Evolutionary conservation across 1,140 invertebrate species (phyloP), one percentile per base, ranked within the genome.

Genomic region (Papilio polytes): DNA sequence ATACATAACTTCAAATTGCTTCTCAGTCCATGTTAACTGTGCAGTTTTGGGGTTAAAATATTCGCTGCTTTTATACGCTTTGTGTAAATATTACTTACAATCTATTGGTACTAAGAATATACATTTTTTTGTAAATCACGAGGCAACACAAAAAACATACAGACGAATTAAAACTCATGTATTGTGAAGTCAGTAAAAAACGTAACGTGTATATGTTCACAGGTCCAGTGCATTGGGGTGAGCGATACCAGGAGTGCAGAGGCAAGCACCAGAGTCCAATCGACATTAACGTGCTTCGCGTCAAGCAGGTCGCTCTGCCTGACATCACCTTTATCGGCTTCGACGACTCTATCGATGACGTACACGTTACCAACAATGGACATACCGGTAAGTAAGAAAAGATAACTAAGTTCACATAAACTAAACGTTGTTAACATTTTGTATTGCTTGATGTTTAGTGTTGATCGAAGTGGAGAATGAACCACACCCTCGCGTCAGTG

Each of bases 201-300:
- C 12, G 46, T 48, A 48, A 48, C 10, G 13, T 48, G 46, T 48
- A 15, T 48, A 48, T 48, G 36, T 59, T 59, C 13, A 26, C 84
- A 97, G 97, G 97, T 83, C 97, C 97, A 6, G 92, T 90, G 1
- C 95, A 97, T 84, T 98, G 97, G 97, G 95, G 96, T 7, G 95
- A 97, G 41, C 92, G 96, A 2, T 98, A 96, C 85, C 89, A 96
- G 4, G 95, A 96, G 22, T 98, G 97, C 85, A 94, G 96, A 22
- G 97, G 97, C 22, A 98, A 98, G 91, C 96, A 97, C 86, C 98
- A 98, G 88, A 98, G 97, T 77, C 98, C 98, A 0, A 98, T 98
- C 63, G 97, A 98, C 87, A 98, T 98, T 76, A 96, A 97, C 83
- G 95, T 97, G 51, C 95, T 97, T 4, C 92, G 95, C n/a, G 97